These are phyloP conservation scores for Xerus rutilus DNA, from an alignment of 2,797 vertebrate genomes.

Conservation along the genomic window DNA sequence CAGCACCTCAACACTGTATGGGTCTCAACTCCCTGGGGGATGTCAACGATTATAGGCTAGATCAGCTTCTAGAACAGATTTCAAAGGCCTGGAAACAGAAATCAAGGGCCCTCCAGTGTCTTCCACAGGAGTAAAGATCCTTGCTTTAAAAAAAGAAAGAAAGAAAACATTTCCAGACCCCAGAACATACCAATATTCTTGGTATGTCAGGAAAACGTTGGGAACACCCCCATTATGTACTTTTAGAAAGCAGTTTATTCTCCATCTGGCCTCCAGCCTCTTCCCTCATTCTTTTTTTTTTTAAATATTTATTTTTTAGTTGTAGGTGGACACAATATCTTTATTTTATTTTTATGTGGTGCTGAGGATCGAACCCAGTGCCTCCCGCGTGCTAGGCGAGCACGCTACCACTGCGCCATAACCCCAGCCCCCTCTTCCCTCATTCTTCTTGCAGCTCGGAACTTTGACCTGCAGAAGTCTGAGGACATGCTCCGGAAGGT, in stretches of 20 bases:
- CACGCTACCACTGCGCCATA: too few species aligned
- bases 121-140: not conserved
- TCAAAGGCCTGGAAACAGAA: not conserved
- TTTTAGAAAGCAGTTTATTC: not conserved
- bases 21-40: not conserved
- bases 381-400: too few species aligned
- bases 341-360: too few species aligned
- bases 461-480: slow-evolving; percentile 93
- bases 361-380: too few species aligned
- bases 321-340: too few species aligned
- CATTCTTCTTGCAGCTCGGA: slow-evolving; percentile 88
- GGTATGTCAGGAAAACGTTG: not conserved
- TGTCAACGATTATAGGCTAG: not conserved
- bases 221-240: too few species aligned
- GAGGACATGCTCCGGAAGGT: slow-evolving; percentile 95
- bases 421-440: not conserved
- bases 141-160: not conserved
- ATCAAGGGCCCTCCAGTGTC: not conserved
- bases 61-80: not conserved
- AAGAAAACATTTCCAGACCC: not conserved
- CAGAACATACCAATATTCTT: not conserved
- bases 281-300: not conserved
- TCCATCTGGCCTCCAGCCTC: not conserved
- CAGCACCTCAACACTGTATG: not conserved
- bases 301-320: too few species aligned